Base-by-base conservation (phyloP, 2,888 invertebrate species). In the Mamestra brassicae region DNA sequence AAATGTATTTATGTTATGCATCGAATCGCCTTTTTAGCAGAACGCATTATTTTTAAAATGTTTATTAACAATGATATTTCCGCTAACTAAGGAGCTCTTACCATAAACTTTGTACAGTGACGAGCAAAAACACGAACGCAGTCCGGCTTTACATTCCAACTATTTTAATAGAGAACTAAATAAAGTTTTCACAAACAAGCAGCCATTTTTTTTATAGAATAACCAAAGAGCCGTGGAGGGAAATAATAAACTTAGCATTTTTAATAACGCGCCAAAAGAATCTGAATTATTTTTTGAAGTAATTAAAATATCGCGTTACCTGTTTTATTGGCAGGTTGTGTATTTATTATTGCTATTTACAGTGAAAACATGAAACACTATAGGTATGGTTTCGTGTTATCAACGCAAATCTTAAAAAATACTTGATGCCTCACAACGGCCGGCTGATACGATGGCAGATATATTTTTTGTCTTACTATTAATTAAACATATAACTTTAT, bases 161-260 rank as follows among this genome's bases (percentile, higher is more conserved):
- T 78, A 73, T 78, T 68, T 69, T 69, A 70, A 69, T 60, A 73
- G 58, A 79, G 70, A 72, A 81, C 62, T 68, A 68, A 68, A 81
- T 78, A 81, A 74, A 71, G 63, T 81, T 71, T 81, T 64, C 61
- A 74, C 61, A 58, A 71, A 71, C 83, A 83, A 83, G 45, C 54
- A 57, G 15, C 11, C n/a, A n/a, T 75, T 80, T 80, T 80, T 52
- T 83, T 74, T 80, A 71, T 74, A 58, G 57, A 66, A 66, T 80
- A 74, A 45, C 65, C 69, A 80, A 58, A 58, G 66, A 74, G 34
- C 71, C 63, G 69, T 80, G 80, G 60, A 73, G 11, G 58, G 57
- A 77, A 71, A 74, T 80, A 80, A 83, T 80, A 74, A 76, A 80
- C 73, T 70, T 80, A 67, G 61, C 68, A 82, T 76, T 82, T 71